Evolutionary conservation across 1,140 invertebrate genomes (phyloP), one percentile per base, ranked within the genome.

Genomic region (Drosophila takahashii): DNA sequence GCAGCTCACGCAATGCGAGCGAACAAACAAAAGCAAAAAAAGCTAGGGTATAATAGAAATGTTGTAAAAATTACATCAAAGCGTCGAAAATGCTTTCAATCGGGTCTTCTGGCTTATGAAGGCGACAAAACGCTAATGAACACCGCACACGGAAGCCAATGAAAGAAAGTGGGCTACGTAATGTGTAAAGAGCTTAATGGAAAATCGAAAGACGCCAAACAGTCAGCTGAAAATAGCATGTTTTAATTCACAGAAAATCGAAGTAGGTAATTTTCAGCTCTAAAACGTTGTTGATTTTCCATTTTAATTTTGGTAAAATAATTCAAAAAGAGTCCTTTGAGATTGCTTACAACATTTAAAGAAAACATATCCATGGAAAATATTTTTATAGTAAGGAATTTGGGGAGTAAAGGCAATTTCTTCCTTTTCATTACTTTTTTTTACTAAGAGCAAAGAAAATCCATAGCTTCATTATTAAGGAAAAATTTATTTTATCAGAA

Each of bases 101-200:
- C 61, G 80, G 53, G 47, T 47, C 34, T 57, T 47, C 34, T 57
- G 54, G 59, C 8, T 44, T 59, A 60, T 48, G 59, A 39, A 62
- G 84, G 84, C 81, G 84, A 84, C 72, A 87, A 89, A 89, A 65
- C 84, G 77, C 77, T 84, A 89, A 89, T 89, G 84, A 89, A 84
- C 69, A 48, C 50, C 39, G 65, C 65, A 78, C 84, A 89, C 79
- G 84, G 59, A 89, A 80, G 65, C 72, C 71, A 51, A 11, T 26
- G 29, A 36, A 51, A 64, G 39, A 34, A 65, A 36, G 26, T 22
- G 58, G 22, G 48, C 37, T 75, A 39, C 57, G 59, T 39, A 39
- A 10, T 22, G 27, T 56, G 26, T 39, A 53, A 15, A 45, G 15
- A 36, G 50, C 53, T 65, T 86, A 67, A 87, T 86, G 74, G 65